Evolutionary conservation across 1,140 invertebrate species (phyloP).

Genomic region (Drosophila repletoides): DNA sequence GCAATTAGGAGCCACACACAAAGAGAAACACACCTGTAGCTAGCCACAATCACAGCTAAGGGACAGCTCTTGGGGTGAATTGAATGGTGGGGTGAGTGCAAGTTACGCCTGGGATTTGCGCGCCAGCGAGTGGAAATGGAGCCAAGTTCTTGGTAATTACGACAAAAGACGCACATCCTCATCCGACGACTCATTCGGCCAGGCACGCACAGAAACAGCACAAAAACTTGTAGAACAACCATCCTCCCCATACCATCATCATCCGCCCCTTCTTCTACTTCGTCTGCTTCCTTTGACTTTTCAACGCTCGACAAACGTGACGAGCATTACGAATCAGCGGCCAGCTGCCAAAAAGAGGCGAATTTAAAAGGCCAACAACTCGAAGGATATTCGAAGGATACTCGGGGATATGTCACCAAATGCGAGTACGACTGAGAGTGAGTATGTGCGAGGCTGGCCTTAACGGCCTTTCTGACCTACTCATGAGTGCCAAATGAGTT

Average conservation of each 20-base stretch:
- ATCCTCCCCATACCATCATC: background rate
- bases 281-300: constrained; percentile 45
- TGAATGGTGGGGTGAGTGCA: background rate
- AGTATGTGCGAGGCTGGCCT: constrained; percentile 28
- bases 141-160: constrained; percentile 35
- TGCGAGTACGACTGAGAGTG: too few species aligned
- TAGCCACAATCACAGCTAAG: constrained; percentile 24
- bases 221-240: constrained; percentile 39
- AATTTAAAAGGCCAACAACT: constrained; percentile 58
- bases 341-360: constrained; percentile 29
- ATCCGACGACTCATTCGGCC: constrained; percentile 36
- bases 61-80: background rate
- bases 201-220: constrained; percentile 59
- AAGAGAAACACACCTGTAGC: constrained; percentile 53
- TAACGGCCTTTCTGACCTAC: constrained; percentile 71
- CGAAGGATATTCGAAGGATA: too few species aligned
- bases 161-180: constrained; percentile 39
- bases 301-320: constrained; percentile 64
- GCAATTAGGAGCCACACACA: constrained; percentile 67
- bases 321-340: constrained; percentile 48
- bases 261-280: background rate
- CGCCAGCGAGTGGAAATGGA: constrained; percentile 10
- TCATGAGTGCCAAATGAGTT: constrained; percentile 74
- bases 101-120: constrained; percentile 31
- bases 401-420: constrained; percentile 62